These are phyloP conservation scores for Coptodon rendalli DNA, from an alignment of 2,113 vertebrate genomes.

Conservation along the genomic window DNA sequence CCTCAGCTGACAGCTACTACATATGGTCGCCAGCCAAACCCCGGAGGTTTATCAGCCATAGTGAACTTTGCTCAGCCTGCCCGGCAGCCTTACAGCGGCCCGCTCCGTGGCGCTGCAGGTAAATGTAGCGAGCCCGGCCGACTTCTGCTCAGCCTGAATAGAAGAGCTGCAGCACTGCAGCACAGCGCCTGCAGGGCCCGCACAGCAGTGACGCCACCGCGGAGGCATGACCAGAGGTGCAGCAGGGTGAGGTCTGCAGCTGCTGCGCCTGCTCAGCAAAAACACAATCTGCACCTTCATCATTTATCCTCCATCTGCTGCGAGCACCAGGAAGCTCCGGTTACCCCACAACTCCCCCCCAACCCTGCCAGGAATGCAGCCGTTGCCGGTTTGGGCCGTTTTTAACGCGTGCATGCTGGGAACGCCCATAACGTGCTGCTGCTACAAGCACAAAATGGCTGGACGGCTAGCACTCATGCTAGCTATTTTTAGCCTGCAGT, in stretches of 20 bases:
- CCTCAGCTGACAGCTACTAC: background rate
- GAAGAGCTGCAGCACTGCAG: background rate
- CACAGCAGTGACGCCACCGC: background rate
- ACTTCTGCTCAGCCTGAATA: background rate
- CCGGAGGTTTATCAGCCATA: fast-evolving
- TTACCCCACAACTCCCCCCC: background rate
- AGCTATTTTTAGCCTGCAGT: background rate
- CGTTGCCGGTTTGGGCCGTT: no score
- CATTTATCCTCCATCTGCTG: background rate
- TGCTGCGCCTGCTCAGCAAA: background rate
- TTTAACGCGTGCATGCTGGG: background rate
- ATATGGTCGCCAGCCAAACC: background rate
- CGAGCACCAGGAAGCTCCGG: background rate
- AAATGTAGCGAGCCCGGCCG: fast-evolving
- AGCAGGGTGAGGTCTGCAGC: background rate
- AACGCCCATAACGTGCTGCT: background rate
- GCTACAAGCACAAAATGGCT: background rate
- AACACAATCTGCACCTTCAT: background rate
- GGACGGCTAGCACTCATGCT: background rate
- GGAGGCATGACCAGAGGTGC: background rate
- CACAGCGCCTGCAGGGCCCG: background rate
- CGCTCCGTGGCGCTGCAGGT: fast-evolving
- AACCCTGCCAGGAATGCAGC: background rate
- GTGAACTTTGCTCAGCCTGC: background rate
- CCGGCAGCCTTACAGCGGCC: background rate